Evolutionary conservation across 2,888 invertebrate species (phyloP).

Genomic region (Cryptocephalus moraei): DNA sequence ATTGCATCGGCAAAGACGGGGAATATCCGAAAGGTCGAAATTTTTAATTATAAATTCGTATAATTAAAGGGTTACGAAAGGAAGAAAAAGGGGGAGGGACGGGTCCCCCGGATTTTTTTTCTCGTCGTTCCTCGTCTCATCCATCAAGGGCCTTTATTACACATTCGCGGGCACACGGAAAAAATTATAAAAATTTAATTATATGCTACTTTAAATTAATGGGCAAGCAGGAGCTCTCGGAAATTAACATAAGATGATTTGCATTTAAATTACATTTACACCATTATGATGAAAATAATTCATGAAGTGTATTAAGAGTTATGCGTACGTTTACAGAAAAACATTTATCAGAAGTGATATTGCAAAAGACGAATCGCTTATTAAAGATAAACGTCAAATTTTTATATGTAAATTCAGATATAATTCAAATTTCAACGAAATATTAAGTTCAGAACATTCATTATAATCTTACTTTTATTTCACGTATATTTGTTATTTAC

Average conservation of each 20-base stretch:
- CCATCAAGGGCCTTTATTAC: slow-evolving; percentile 31
- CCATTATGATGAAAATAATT: slow-evolving; percentile 40
- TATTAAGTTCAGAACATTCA: too few species aligned
- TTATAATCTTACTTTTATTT: too few species aligned
- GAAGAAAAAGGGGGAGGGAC: slow-evolving; percentile 27
- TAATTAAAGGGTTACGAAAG: slow-evolving; percentile 3
- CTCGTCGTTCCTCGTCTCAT: slow-evolving; percentile 15
- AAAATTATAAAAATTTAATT: slow-evolving; percentile 50
- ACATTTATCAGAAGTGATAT: slow-evolving; percentile 32
- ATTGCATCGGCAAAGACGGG: slow-evolving; percentile 6
- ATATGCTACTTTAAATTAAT: slow-evolving; percentile 61
- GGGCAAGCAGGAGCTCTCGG: slow-evolving; percentile 39
- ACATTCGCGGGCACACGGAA: slow-evolving; percentile 31
- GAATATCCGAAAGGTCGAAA: slow-evolving; percentile 21
- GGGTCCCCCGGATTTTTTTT: too few species aligned
- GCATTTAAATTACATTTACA: slow-evolving; percentile 42
- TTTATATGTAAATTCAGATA: too few species aligned
- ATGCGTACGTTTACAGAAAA: slow-evolving; percentile 29
- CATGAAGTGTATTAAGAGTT: slow-evolving; percentile 36
- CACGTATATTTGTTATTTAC: too few species aligned
- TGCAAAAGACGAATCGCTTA: neutral
- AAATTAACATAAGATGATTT: slow-evolving; percentile 42
- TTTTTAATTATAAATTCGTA: slow-evolving; percentile 35
- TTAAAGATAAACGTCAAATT: too few species aligned
- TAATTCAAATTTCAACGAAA: too few species aligned